Base-by-base conservation (phyloP, 1,140 invertebrate species). In the Heliothis subflexa region DNA sequence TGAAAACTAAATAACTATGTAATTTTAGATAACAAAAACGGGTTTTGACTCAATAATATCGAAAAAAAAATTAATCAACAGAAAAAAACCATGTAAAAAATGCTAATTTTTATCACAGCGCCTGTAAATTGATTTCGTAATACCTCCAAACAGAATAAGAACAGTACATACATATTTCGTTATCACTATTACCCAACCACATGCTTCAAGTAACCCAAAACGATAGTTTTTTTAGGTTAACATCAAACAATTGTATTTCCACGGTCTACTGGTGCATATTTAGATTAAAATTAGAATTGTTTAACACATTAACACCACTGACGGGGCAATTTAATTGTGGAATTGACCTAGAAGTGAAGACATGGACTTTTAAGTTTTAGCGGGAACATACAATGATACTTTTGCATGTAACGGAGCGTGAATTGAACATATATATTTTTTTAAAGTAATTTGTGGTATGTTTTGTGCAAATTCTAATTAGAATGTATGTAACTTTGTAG, bases 231-330 rank as follows among this genome's bases (percentile, higher is more conserved):
- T 73, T 73, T 73, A 61, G 71, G 71, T 73, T 73, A 73, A 71
- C 68, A 71, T 49, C 25, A 71, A 61, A 73, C 71, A 73, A 73
- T 73, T 59, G 54, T 73, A 61, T 59, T 59, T 68, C 50, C 64
- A 73, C 71, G 71, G 40, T 49, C 25, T 10, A 16, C 16, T 70
- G 13, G 5, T 14, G 54, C 18, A 13, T 72, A 72, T 73, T 73
- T 73, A 73, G 55, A 47, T 73, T 73, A 73, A 73, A 73, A 73
- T 73, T 73, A 73, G 71, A 61, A 57, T 73, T 68, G 64, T 68
- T 68, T 68, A 68, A 68, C 64, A 68, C 47, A 68, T 68, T 68
- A 68, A 68, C 64, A 68, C 45, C 47, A 68, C 64, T 52, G 47
- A 68, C 40, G 64, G 13, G 47, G 18, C 47, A 25, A 50, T 50